phyloP scores from a whole-genome alignment of 2,888 invertebrate species.

The Melipona beecheii region DNA sequence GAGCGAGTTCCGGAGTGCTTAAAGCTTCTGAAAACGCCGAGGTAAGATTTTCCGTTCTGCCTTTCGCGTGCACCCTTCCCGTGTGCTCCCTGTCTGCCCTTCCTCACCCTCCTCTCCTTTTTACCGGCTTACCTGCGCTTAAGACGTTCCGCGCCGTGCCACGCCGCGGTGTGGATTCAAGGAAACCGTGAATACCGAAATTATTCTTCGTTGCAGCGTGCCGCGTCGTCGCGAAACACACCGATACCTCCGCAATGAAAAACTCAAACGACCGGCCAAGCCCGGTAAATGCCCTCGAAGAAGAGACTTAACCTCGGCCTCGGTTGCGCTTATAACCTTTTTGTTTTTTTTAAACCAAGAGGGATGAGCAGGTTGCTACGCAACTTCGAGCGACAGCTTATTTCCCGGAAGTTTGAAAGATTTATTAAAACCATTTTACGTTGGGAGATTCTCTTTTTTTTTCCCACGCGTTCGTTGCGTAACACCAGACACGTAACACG shows the following conservation, averaged over 20 bases:
- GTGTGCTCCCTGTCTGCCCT: neutral
- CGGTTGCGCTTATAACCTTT: neutral
- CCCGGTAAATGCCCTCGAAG: neutral
- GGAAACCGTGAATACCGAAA: conserved; percentile 33
- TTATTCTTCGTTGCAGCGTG: conserved; percentile 18
- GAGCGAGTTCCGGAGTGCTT: conserved; percentile 46
- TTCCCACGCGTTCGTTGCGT: neutral
- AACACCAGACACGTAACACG: too few relatives aligned
- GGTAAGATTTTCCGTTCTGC: conserved; percentile 29
- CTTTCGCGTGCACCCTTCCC: conserved; percentile 2
- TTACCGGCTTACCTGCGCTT: conserved; percentile 51
- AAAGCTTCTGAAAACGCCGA: conserved; percentile 45
- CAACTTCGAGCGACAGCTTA: neutral
- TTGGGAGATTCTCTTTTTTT: too few relatives aligned
- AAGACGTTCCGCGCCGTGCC: conserved; percentile 33
- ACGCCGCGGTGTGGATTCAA: neutral
- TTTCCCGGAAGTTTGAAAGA: neutral
- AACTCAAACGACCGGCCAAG: neutral
- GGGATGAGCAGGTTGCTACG: neutral
- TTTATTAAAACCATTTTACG: neutral
- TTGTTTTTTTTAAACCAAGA: neutral
- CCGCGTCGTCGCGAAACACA: neutral
- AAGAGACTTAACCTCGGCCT: neutral
- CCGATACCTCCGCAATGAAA: neutral
- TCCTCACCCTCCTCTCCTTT: neutral